phyloP scores from a whole-genome alignment of 1,140 invertebrate species.

The Lasaia peninsularis region DNA sequence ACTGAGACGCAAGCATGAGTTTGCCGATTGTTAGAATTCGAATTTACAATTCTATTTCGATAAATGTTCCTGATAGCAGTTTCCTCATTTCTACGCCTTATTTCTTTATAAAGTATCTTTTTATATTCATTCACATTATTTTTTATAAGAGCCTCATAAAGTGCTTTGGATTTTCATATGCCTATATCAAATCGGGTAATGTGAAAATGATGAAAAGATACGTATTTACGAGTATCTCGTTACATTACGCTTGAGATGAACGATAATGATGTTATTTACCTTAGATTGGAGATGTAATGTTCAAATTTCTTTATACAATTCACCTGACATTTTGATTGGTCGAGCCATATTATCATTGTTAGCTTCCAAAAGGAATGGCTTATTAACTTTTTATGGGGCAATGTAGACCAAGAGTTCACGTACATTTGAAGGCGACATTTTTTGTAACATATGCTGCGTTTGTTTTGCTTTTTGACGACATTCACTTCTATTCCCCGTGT shows the following conservation, averaged over 20 bases:
- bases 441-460: no score
- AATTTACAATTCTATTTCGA: no score
- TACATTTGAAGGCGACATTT: no score
- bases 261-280: neutral
- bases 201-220: neutral
- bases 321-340: no score
- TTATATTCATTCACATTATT: neutral
- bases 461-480: no score
- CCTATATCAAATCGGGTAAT: neutral
- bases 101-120: neutral
- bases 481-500: no score
- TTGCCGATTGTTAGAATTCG: no score
- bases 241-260: neutral
- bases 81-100: neutral
- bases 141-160: constrained; percentile 4
- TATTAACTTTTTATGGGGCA: no score
- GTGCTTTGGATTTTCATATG: neutral
- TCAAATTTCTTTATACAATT: neutral
- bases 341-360: no score
- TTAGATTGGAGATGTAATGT: neutral
- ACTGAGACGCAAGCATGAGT: no score
- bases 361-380: no score
- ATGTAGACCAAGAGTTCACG: no score
- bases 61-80: neutral
- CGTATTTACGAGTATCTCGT: neutral